Evolutionary conservation across 2,888 invertebrate genomes (phyloP), one percentile per base, ranked within the genome.

Genomic region (Brachyptera putata): DNA sequence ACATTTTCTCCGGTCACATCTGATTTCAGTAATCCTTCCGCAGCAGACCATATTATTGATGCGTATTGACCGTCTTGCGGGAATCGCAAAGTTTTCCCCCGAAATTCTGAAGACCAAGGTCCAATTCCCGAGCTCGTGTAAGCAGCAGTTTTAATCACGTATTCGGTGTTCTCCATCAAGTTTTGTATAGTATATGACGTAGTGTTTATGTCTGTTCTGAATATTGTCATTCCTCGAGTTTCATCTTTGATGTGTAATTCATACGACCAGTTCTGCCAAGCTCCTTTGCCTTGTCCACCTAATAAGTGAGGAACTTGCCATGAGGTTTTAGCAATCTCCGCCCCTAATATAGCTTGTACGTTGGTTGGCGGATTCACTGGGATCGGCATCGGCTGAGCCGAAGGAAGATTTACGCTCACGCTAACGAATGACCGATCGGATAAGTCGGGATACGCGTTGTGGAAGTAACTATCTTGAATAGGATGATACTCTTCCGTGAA

Each of bases 221-320:
- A 75, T 14, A 75, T 72, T 4, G 73, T 73, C 30, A 75, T 73
- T 1, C 75, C 73, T 3, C 72, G 73, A 1, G 71, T 71, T 65
- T 79, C 73, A 65, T 86, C 81, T 66, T 80, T 83, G n/a, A 85
- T 77, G 61, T 84, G 82, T 14, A 93, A 76, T 71, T 89, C 86
- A 72, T 89, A 93, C 0, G 81, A 82, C 92, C 92, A 94, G 66
- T 85, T 84, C 68, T 83, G 82, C 82, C 82, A 85, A 0, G 84
- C 82, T 39, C 83, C 84, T 66, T 76, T 77, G 1, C 83, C 86
- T 73, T 92, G 91, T 36, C 84, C 84, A 0, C 85, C 85, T 55
- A 91, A 71, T 24, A 87, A 75, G 73, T 88, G 86, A 0, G 95
- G 95, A 1, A 84, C 80, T 22, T 84, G 80, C 95, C 95, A 96